Evolutionary conservation across 1,140 invertebrate genomes (phyloP).

Genomic region (Thalassaphorura encarpata): DNA sequence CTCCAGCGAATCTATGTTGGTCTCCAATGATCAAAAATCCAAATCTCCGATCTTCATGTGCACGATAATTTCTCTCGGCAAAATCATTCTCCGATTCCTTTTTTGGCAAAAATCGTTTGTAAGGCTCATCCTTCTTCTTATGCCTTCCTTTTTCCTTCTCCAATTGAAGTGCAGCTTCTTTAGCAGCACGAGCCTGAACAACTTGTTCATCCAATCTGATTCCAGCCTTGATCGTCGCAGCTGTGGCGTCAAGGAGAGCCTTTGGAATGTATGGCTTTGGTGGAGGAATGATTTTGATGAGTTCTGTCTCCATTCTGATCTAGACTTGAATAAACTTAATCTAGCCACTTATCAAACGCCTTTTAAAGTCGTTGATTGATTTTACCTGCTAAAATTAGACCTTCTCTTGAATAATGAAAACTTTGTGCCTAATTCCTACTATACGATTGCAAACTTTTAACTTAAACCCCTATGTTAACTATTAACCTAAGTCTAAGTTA

Average conservation of each 20-base stretch:
- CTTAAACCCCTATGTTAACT: no score
- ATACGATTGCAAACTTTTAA: no score
- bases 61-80: conserved; percentile 10
- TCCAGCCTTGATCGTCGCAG: conserved; percentile 21
- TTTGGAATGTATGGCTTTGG: conserved; percentile 11
- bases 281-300: neutral
- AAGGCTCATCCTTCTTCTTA: neutral
- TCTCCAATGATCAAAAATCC: conserved; percentile 26
- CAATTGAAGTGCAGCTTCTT: neutral
- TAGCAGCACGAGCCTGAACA: neutral
- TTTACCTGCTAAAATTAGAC: no score
- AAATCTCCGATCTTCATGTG: conserved; percentile 22
- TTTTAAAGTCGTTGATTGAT: no score
- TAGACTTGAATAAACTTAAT: no score
- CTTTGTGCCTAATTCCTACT: no score
- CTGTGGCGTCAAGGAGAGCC: conserved; percentile 21
- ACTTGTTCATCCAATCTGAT: conserved; percentile 16
- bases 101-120: neutral
- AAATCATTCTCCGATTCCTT: neutral
- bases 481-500: no score
- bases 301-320: no score
- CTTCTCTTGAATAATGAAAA: no score
- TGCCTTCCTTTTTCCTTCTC: conserved; percentile 1
- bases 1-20: conserved; percentile 25
- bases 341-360: no score